Evolutionary conservation across 1,140 invertebrate genomes (phyloP).

Genomic region (Fopius arisanus): DNA sequence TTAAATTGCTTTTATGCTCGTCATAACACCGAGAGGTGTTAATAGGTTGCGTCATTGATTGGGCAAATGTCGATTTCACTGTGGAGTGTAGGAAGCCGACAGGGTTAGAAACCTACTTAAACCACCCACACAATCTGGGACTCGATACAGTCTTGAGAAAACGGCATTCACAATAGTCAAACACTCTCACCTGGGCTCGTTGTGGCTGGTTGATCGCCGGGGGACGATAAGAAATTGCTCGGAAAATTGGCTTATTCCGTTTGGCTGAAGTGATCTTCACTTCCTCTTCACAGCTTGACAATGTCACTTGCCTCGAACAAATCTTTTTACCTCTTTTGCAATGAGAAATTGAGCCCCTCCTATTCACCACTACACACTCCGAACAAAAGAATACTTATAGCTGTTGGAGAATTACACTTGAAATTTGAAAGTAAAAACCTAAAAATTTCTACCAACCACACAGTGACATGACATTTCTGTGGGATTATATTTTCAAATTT

Average conservation of each 20-base stretch:
- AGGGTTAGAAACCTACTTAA: constrained; percentile 30
- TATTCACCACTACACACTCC: too few species aligned
- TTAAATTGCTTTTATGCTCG: constrained; percentile 4
- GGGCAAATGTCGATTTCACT: constrained; percentile 18
- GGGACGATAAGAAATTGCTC: constrained; percentile 56
- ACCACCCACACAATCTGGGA: constrained; percentile 23
- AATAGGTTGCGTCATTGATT: constrained; percentile 22
- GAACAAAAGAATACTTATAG: too few species aligned
- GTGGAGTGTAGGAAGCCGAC: not conserved
- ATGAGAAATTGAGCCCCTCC: too few species aligned
- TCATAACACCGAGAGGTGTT: constrained; percentile 14
- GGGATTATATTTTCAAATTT: too few species aligned
- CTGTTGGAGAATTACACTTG: too few species aligned
- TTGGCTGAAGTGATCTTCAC: constrained; percentile 36
- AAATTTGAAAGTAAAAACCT: too few species aligned
- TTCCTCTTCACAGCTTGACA: not conserved
- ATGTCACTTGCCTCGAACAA: not conserved
- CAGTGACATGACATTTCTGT: too few species aligned
- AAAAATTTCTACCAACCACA: too few species aligned
- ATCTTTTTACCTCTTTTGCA: not conserved
- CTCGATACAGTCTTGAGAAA: constrained; percentile 4
- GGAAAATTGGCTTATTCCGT: constrained; percentile 61
- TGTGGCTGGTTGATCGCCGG: constrained; percentile 35
- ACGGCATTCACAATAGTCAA: constrained; percentile 22
- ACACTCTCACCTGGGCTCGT: not conserved